phyloP scores from a whole-genome alignment of 1,140 invertebrate genomes.

The Dendroctonus valens region DNA sequence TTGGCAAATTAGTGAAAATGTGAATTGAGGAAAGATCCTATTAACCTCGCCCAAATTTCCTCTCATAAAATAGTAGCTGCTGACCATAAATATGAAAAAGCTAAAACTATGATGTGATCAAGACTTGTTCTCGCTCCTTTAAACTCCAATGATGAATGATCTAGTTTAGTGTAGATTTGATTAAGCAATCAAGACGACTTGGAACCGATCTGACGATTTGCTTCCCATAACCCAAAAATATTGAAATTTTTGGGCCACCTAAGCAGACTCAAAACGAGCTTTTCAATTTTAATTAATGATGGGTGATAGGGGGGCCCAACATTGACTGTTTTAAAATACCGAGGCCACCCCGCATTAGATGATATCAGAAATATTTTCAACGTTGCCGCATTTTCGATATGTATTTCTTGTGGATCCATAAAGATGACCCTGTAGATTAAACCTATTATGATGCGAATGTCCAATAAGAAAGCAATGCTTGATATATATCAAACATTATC shows the following conservation, averaged over 20 bases:
- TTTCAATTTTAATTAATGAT: constrained; percentile 20
- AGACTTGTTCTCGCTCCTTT: too few relatives aligned
- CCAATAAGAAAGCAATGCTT: too few relatives aligned
- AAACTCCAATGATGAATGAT: too few relatives aligned
- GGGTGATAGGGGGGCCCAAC: constrained; percentile 15
- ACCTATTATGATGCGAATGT: too few relatives aligned
- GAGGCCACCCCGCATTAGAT: constrained; percentile 22
- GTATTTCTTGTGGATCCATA: background rate
- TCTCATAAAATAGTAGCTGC: too few relatives aligned
- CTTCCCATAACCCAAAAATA: constrained; percentile 11
- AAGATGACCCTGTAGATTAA: background rate
- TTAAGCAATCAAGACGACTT: constrained; percentile 1
- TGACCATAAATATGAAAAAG: too few relatives aligned
- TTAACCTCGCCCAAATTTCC: too few relatives aligned
- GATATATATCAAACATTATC: too few relatives aligned
- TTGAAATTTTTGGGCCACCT: constrained; percentile 4
- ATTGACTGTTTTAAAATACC: constrained; percentile 26
- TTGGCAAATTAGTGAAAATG: too few relatives aligned
- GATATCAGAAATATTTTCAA: constrained; percentile 26
- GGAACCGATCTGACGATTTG: constrained; percentile 3
- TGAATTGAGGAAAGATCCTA: too few relatives aligned
- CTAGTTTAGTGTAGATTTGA: background rate
- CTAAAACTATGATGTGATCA: too few relatives aligned
- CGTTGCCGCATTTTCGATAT: constrained; percentile 13
- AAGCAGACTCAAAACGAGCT: constrained; percentile 1